These are phyloP conservation scores for Upupa epops DNA, from an alignment of 2,113 vertebrate genomes.

Conservation along the genomic window DNA sequence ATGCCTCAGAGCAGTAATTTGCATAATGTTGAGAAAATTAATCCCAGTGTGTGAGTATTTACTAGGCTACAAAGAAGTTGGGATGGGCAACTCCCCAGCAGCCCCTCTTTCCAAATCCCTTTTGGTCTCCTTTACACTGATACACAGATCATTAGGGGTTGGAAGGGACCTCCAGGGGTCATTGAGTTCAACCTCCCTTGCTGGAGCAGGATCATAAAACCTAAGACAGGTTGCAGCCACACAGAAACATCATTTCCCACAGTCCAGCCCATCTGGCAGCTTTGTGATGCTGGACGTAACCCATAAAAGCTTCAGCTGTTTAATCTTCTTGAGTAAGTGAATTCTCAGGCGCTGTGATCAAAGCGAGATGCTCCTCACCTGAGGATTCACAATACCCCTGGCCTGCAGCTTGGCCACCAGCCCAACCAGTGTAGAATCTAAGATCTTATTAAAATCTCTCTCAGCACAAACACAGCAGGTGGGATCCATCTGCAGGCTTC, in stretches of 20 bases:
- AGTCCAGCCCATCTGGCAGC: constrained; percentile 11
- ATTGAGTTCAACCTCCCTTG: too few relatives aligned
- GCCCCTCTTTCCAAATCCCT: neutral
- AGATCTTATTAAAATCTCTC: neutral
- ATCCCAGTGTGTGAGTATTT: neutral
- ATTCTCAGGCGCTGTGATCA: constrained; percentile 30
- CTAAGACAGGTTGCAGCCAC: too few relatives aligned
- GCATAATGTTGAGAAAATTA: neutral
- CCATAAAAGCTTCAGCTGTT: constrained; percentile 42
- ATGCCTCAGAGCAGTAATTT: neutral
- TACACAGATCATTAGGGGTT: too few relatives aligned
- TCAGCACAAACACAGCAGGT: neutral
- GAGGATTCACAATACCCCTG: neutral
- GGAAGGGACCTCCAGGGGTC: too few relatives aligned
- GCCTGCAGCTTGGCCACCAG: neutral
- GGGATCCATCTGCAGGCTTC: neutral
- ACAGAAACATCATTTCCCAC: too few relatives aligned
- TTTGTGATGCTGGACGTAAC: neutral
- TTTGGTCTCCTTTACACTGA: too few relatives aligned
- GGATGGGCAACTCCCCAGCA: neutral
- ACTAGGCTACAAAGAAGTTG: neutral
- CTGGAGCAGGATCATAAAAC: too few relatives aligned
- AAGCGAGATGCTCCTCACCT: constrained; percentile 3
- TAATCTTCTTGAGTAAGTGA: constrained; percentile 16
- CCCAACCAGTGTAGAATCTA: neutral